Percentiles rank a stretch among this genome's conserved stretches.
Evolutionary conservation across 2,113 vertebrate genomes (phyloP).

Genomic region (Podiceps cristatus): DNA sequence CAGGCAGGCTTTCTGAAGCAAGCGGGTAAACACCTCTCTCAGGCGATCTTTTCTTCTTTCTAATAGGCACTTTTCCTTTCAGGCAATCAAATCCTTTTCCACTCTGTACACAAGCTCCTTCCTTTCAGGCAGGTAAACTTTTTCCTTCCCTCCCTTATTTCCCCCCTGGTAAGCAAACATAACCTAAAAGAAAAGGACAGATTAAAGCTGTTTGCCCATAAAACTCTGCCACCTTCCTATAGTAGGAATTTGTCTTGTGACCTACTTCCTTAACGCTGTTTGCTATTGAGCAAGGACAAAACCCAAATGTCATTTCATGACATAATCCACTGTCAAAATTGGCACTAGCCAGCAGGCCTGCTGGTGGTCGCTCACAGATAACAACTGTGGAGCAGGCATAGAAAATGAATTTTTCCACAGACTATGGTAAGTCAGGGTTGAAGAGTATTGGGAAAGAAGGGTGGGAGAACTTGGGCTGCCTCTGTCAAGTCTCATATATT

Average conservation of each 20-base stretch:
- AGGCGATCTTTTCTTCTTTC: neutral
- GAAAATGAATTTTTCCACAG: conserved; percentile 40
- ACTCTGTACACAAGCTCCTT: conserved; percentile 3
- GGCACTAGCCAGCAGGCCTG: conserved; percentile 67
- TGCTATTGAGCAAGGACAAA: conserved; percentile 60
- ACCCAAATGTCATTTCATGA: conserved; percentile 24
- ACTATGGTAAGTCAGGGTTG: conserved; percentile 46
- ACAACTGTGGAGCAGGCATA: conserved; percentile 39
- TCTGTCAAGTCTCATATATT: conserved; percentile 49
- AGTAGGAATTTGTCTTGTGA: conserved; percentile 18
- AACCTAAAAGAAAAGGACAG: conserved; percentile 36
- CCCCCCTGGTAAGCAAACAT: conserved; percentile 28
- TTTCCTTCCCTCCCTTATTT: neutral
- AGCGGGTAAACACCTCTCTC: neutral
- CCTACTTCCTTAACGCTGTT: conserved; percentile 36
- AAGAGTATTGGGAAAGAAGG: conserved; percentile 57
- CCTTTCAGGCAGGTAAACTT: conserved; percentile 42
- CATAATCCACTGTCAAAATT: conserved; percentile 64
- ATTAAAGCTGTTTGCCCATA: conserved; percentile 34
- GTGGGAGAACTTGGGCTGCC: conserved; percentile 18
- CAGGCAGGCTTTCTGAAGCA: conserved; percentile 24
- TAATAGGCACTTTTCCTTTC: conserved; percentile 25
- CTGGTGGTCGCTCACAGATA: conserved; percentile 62
- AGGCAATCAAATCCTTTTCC: conserved; percentile 25
- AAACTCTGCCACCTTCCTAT: neutral